Evolutionary conservation across 2,797 vertebrate genomes (phyloP).

Genomic region (Thaleichthys pacificus): DNA sequence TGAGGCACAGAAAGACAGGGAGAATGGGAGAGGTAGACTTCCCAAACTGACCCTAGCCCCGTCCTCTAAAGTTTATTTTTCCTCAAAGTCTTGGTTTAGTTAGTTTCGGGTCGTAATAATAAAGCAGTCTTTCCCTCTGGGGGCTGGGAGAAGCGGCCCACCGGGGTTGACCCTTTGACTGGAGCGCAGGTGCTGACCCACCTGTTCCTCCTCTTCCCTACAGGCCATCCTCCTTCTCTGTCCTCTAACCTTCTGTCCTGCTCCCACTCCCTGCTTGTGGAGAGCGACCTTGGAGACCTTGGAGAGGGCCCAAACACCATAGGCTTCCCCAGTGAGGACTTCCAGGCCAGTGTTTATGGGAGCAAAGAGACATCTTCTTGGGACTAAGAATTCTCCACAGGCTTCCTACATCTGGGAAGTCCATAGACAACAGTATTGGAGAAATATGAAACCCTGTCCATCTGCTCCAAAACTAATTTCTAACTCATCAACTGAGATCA

Average conservation of each 20-base stretch:
- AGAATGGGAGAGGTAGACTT: slow-evolving; percentile 6
- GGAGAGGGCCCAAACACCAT: slow-evolving; percentile 30
- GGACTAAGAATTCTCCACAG: slow-evolving; percentile 9
- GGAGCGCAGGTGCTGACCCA: slow-evolving; percentile 60
- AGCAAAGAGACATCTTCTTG: slow-evolving; percentile 37
- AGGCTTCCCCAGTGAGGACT: slow-evolving; percentile 25
- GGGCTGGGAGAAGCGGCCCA: slow-evolving; percentile 25
- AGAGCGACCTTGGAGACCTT: slow-evolving; percentile 19
- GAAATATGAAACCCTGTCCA: neutral
- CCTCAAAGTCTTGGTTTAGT: slow-evolving; percentile 35
- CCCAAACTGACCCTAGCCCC: slow-evolving; percentile 9
- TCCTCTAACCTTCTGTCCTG: slow-evolving; percentile 8
- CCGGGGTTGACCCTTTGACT: slow-evolving; percentile 32
- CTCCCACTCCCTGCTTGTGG: slow-evolving; percentile 1
- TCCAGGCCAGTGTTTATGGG: slow-evolving; percentile 35
- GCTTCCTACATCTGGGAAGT: slow-evolving; percentile 50
- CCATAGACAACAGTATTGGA: slow-evolving; percentile 24
- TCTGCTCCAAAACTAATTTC: neutral
- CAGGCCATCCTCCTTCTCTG: slow-evolving; percentile 23
- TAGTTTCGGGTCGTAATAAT: slow-evolving; percentile 30
- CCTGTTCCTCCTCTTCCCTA: slow-evolving; percentile 38
- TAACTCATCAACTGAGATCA: slow-evolving; percentile 2
- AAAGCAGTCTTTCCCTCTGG: slow-evolving; percentile 30
- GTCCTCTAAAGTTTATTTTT: slow-evolving; percentile 48
- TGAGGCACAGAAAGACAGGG: neutral